Evolutionary conservation across 2,888 invertebrate genomes (phyloP), one percentile per base, ranked within the genome.

Genomic region (Drosophila meridionalis): DNA sequence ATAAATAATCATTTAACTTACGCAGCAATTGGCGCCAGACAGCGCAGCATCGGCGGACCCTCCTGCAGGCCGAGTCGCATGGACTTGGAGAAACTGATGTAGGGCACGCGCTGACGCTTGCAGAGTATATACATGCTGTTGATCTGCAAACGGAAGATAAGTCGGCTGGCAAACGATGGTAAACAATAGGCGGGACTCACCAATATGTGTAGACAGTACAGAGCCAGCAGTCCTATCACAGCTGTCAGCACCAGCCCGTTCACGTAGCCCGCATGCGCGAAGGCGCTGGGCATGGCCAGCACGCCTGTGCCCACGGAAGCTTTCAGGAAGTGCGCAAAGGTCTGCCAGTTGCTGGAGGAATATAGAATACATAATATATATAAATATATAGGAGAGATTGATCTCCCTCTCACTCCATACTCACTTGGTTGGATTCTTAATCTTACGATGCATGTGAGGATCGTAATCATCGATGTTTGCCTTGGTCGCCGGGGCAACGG

Each of bases 271-370:
- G 99, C 97, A 92, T 98, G 96, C 63, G 95, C 95, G 92, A 96
- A 96, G 0, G 96, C 96, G 93, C 95, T 95, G 0, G 99, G 99
- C 97, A 99, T 98, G 28, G 99, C 99, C 69, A 99, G 94, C 56
- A 99, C 98, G 0, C 99, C 99, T 12, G 99, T 99, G 4, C 99
- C 99, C 62, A 99, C 94, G 80, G 98, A 98, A 11, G 98, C 99
- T 93, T 99, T 99, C 73, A 99, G 94, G 80, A 99, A 94, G 93
- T 99, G 98, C 89, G 99, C 97, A 78, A 98, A 94, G 0, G 98
- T 98, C 91, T 98, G 97, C 93, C 95, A 92, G 91, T 98, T 98
- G 70, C 98, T 98, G 94, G 6, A 9, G 94, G 36, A n/a, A 34
- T n/a, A 9, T 2, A 0, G 32, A 50, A 5, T 4, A 20, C 1